Conservation (phyloP, 2,888 invertebrate species). For the Branchellion lobata region DNA sequence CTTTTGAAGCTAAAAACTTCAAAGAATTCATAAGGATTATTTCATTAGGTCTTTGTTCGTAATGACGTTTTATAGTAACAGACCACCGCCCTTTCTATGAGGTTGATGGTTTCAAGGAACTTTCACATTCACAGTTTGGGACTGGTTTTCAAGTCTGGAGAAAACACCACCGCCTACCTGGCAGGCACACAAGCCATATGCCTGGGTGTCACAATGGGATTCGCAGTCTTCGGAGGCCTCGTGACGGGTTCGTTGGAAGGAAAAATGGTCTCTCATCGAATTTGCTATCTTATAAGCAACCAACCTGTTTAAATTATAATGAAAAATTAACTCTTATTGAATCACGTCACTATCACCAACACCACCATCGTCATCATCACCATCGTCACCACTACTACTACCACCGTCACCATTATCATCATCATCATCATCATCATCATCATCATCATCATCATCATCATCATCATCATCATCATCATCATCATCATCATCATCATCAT, state of each 20-base stretch:
- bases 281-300: not conserved
- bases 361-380: not conserved
- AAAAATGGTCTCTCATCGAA: not conserved
- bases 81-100: too few species aligned
- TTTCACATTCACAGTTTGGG: not conserved
- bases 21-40: too few species aligned
- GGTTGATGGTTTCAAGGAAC: too few species aligned
- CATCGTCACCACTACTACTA: not conserved
- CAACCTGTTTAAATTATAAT: not conserved
- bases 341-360: too few species aligned
- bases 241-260: conserved; percentile 57
- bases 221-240: conserved; percentile 55
- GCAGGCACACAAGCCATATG: conserved; percentile 45
- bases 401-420: conserved; percentile 15
- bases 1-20: not conserved
- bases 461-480: conserved; percentile 25
- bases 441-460: conserved; percentile 29
- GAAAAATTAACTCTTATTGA: not conserved
- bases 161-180: conserved; percentile 55
- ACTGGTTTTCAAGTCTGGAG: conserved; percentile 43
- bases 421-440: conserved; percentile 17
- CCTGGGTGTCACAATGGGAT: conserved; percentile 54
- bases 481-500: conserved; percentile 25
- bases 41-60: too few species aligned
- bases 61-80: too few species aligned